Evolutionary conservation across 2,113 vertebrate genomes (phyloP).

Genomic region (Uropsilus gracilis): DNA sequence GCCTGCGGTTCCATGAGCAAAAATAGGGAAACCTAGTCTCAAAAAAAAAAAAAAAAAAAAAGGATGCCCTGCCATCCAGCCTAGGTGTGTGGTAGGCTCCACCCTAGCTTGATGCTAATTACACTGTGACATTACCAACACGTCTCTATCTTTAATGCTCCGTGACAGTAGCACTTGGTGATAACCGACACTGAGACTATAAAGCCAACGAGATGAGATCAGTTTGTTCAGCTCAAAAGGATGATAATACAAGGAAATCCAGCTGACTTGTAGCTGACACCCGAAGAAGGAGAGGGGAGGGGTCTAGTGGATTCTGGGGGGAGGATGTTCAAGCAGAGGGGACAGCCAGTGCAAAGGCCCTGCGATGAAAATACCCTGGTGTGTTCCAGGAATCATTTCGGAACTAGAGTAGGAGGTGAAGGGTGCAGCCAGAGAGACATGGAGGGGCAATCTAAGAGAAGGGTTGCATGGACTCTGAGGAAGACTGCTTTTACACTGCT

Average conservation of each 20-base stretch:
- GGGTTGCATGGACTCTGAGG: not conserved
- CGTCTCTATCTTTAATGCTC: no score
- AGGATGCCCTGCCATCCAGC: no score
- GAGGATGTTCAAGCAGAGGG: not conserved
- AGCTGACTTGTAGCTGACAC: not conserved
- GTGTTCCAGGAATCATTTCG: not conserved
- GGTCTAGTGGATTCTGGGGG: not conserved
- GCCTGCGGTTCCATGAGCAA: no score
- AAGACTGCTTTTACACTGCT: not conserved
- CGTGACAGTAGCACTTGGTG: not conserved
- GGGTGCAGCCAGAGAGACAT: no score
- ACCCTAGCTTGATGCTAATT: no score
- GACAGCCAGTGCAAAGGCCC: not conserved
- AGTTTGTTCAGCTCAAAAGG: not conserved
- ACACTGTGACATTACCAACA: no score
- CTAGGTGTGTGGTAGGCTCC: no score
- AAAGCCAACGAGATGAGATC: not conserved
- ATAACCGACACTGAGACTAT: not conserved
- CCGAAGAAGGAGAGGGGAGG: not conserved
- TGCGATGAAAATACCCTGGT: not conserved
- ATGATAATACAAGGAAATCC: not conserved
- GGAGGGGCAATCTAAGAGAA: not conserved
- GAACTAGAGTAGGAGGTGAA: no score
- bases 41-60: no score
- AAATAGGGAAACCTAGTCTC: no score